phyloP scores from a whole-genome alignment of 2,113 vertebrate species.

The Python bivittatus region DNA sequence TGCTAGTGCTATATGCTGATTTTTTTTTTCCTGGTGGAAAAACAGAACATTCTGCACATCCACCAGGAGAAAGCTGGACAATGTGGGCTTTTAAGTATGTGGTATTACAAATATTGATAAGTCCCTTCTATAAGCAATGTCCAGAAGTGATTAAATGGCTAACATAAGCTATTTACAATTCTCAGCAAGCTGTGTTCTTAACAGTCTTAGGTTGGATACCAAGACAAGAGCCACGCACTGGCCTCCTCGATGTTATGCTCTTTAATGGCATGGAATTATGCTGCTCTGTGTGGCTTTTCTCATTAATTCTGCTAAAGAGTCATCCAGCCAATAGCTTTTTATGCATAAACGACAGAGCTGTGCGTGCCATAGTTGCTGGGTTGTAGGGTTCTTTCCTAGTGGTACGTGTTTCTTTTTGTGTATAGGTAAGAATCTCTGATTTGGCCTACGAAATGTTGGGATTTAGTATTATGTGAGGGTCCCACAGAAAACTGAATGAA shows the following conservation, averaged over 20 bases:
- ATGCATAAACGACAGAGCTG: too few species aligned
- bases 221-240: not conserved
- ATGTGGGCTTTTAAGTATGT: not conserved
- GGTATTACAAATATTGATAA: not conserved
- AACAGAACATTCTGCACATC: not conserved
- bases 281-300: not conserved
- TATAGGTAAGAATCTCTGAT: too few species aligned
- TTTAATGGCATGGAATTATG: not conserved
- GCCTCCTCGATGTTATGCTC: not conserved
- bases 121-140: not conserved
- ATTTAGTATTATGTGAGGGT: not conserved
- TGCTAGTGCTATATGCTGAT: not conserved
- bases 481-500: not conserved
- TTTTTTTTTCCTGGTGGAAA: not conserved
- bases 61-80: not conserved
- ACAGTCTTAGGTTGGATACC: not conserved
- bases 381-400: too few species aligned
- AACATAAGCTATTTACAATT: not conserved
- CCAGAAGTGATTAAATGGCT: not conserved
- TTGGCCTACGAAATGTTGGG: too few species aligned
- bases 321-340: too few species aligned
- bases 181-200: not conserved
- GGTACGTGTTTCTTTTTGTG: too few species aligned
- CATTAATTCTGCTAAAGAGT: too few species aligned
- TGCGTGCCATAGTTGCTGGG: too few species aligned